These are phyloP conservation scores for Cherax quadricarinatus DNA, from an alignment of 1,140 invertebrate genomes.

Conservation along the genomic window DNA sequence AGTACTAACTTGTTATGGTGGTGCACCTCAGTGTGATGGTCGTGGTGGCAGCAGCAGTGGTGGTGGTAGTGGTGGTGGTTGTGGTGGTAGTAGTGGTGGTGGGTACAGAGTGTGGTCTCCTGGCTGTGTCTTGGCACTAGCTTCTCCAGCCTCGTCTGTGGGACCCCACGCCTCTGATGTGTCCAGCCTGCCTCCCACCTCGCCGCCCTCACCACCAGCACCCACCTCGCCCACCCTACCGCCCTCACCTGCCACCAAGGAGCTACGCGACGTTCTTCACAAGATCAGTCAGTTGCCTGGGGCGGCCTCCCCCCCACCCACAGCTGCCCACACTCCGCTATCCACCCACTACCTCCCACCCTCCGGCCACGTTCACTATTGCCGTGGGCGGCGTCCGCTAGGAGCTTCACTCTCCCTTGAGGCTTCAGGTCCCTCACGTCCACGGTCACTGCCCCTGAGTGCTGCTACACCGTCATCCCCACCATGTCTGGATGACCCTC, in stretches of 20 bases:
- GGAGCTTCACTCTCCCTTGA: conserved; percentile 58
- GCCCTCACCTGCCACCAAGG: conserved; percentile 42
- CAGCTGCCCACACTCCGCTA: not conserved
- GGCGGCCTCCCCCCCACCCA: conserved; percentile 28
- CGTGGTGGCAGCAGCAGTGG: not conserved
- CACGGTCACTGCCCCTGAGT: conserved; percentile 49
- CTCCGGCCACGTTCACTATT: conserved; percentile 1
- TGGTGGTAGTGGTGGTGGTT: not conserved
- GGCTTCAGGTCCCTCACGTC: conserved; percentile 31
- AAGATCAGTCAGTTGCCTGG: conserved; percentile 67
- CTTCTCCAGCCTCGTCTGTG: conserved; percentile 55
- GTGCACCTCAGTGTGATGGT: not conserved
- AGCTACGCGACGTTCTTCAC: conserved; percentile 54
- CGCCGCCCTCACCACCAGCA: conserved; percentile 61
- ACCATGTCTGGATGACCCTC: conserved; percentile 27
- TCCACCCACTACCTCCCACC: not conserved
- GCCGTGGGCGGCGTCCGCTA: conserved; percentile 21
- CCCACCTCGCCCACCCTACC: conserved; percentile 59
- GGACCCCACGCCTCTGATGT: conserved; percentile 61
- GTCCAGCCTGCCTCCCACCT: conserved; percentile 59
- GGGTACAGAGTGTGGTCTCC: conserved; percentile 45
- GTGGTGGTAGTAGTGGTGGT: not conserved
- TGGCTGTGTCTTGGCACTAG: conserved; percentile 44
- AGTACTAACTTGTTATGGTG: not conserved
- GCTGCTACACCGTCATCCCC: conserved; percentile 31